A percentile compares a stretch with the other conserved stretches of the same genome.
These are phyloP conservation scores for Scaptomyza montana DNA, from an alignment of 1,140 invertebrate genomes.

Conservation along the genomic window DNA sequence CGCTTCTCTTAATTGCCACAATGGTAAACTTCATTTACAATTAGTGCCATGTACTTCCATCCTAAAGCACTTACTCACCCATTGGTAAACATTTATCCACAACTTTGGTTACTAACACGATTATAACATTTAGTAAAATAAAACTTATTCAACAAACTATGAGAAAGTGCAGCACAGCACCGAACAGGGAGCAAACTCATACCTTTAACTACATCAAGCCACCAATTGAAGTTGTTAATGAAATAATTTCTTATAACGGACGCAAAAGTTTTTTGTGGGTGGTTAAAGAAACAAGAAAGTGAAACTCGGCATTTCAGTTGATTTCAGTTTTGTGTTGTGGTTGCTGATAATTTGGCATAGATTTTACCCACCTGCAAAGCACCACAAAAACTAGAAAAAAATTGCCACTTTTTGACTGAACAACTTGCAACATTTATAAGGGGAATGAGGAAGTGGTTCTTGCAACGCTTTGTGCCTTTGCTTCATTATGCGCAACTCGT, in stretches of 20 bases:
- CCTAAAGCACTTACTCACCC: conserved; percentile 48
- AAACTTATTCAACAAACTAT: conserved; percentile 51
- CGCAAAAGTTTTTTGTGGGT: conserved; percentile 39
- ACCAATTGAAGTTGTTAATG: conserved; percentile 79
- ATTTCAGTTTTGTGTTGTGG: conserved; percentile 41
- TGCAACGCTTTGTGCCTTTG: conserved; percentile 67
- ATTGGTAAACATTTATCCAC: conserved; percentile 74
- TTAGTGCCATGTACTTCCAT: conserved; percentile 61
- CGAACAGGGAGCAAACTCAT: conserved; percentile 37
- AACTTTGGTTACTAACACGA: conserved; percentile 75
- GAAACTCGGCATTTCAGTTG: conserved; percentile 71
- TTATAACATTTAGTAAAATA: conserved; percentile 72
- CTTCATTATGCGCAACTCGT: conserved; percentile 79
- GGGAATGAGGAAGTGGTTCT: background rate
- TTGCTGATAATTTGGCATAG: conserved; percentile 71
- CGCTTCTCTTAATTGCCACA: conserved; percentile 43
- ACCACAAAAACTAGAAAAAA: conserved; percentile 31
- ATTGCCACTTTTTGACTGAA: conserved; percentile 31
- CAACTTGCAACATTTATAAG: conserved; percentile 62
- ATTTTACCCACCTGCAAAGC: conserved; percentile 46
- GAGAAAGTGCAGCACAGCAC: conserved; percentile 29
- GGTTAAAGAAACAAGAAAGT: conserved; percentile 53
- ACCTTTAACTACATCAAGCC: conserved; percentile 5
- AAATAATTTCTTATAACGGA: conserved; percentile 71
- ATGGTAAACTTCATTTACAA: conserved; percentile 60